Percentiles rank a stretch among this genome's conserved stretches.
phyloP scores from a whole-genome alignment of 2,113 vertebrate genomes.

The Apaloderma vittatum region DNA sequence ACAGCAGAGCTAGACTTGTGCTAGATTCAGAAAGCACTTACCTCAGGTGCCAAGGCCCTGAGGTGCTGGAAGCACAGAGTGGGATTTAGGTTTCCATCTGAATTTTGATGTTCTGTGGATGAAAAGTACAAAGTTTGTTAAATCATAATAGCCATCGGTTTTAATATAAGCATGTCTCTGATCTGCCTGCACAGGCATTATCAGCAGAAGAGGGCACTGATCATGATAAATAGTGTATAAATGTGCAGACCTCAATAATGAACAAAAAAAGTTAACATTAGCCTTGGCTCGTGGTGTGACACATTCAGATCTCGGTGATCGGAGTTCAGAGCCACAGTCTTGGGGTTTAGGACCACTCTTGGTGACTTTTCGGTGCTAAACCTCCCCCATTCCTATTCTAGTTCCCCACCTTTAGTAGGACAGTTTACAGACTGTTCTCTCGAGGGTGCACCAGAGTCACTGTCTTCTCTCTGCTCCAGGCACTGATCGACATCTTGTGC shows the following conservation, averaged over 20 bases:
- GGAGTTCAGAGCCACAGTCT: not conserved
- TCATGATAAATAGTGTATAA: rapidly evolving
- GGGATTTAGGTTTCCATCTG: rapidly evolving
- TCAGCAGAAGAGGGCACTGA: not conserved
- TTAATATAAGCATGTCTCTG: not conserved
- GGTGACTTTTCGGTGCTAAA: too few species aligned
- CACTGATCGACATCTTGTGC: conserved; percentile 81
- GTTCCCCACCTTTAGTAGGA: rapidly evolving
- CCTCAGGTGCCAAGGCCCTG: not conserved
- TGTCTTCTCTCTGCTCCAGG: conserved; percentile 67
- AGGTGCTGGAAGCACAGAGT: rapidly evolving
- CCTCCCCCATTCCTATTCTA: not conserved
- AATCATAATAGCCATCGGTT: rapidly evolving
- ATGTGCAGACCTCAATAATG: rapidly evolving
- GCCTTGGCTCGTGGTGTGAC: not conserved
- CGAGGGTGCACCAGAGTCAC: not conserved
- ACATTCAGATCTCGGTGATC: rapidly evolving
- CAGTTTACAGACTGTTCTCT: too few species aligned
- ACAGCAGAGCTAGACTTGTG: not conserved
- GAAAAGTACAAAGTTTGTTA: not conserved
- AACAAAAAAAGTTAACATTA: not conserved
- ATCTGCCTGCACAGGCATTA: not conserved
- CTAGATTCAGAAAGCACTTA: not conserved
- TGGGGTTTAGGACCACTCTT: not conserved
- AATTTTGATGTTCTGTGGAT: not conserved